Percentiles rank a stretch among this genome's conserved stretches.
phyloP scores from a whole-genome alignment of 2,797 vertebrate genomes.

The Danio aesculapii region DNA sequence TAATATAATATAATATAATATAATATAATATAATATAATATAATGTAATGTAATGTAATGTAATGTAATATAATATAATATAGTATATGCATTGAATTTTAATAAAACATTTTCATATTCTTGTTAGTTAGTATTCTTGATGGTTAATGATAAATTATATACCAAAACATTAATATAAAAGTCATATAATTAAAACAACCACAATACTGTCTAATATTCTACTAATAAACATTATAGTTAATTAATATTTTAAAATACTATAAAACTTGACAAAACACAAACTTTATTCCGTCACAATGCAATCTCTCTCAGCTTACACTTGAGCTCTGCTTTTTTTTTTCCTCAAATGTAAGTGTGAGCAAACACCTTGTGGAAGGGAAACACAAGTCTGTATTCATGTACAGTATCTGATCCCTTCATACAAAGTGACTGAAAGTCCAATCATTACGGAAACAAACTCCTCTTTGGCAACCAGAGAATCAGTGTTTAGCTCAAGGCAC shows the following conservation, averaged over 20 bases:
- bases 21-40: too few relatives aligned
- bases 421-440: background rate
- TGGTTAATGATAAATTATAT: background rate
- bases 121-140: background rate
- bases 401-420: background rate
- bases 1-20: background rate
- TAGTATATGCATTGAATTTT: too few relatives aligned
- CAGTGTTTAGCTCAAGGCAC: background rate
- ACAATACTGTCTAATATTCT: background rate
- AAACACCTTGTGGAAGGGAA: constrained; percentile 5
- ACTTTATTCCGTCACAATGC: background rate
- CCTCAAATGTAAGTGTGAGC: background rate
- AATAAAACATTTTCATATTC: background rate
- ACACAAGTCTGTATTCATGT: background rate
- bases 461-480: background rate
- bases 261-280: background rate
- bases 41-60: too few relatives aligned
- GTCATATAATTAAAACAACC: too few relatives aligned
- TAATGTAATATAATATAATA: too few relatives aligned
- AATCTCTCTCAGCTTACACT: background rate
- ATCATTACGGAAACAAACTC: background rate
- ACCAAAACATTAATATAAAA: too few relatives aligned
- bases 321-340: background rate
- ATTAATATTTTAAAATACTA: background rate
- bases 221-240: too few relatives aligned